Conservation (phyloP, 92 coral and sea anemone genomes). For the Bergia sp. region DNA sequence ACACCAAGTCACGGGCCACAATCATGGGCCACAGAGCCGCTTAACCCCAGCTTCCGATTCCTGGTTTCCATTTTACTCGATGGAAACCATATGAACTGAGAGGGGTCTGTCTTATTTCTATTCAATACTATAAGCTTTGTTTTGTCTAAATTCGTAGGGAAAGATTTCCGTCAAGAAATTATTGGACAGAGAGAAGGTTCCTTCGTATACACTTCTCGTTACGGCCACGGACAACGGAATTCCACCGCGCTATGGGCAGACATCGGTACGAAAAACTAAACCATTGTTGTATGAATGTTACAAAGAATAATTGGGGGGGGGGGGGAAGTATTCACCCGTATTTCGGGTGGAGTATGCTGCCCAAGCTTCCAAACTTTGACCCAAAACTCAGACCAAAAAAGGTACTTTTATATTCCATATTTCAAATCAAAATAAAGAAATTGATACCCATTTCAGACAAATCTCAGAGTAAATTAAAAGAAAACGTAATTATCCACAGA, state of each 20-base stretch:
- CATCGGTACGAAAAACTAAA: constrained; percentile 69
- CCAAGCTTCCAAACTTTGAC: too few species aligned
- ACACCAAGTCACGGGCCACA: background rate
- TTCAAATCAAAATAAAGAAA: too few species aligned
- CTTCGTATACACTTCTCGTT: constrained; percentile 74
- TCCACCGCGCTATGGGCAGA: constrained; percentile 83
- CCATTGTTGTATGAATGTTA: background rate
- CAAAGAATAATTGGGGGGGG: too few species aligned
- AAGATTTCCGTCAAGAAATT: constrained; percentile 68
- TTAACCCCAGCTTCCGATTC: background rate
- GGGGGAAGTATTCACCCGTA: too few species aligned
- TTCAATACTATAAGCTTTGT: background rate
- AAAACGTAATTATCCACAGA: too few species aligned
- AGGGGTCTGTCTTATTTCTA: background rate
- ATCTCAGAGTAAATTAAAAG: too few species aligned
- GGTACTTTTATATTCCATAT: too few species aligned
- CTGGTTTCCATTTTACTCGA: background rate
- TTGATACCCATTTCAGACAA: too few species aligned
- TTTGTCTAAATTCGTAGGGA: constrained; percentile 56
- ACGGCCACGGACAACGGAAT: constrained; percentile 81
- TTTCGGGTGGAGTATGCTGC: too few species aligned
- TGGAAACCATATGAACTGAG: background rate
- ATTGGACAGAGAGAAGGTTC: constrained; percentile 75
- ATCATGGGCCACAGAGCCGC: too few species aligned
- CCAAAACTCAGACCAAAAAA: too few species aligned